Conservation (phyloP, 1,140 invertebrate genomes). For the Gryllus bimaculatus region DNA sequence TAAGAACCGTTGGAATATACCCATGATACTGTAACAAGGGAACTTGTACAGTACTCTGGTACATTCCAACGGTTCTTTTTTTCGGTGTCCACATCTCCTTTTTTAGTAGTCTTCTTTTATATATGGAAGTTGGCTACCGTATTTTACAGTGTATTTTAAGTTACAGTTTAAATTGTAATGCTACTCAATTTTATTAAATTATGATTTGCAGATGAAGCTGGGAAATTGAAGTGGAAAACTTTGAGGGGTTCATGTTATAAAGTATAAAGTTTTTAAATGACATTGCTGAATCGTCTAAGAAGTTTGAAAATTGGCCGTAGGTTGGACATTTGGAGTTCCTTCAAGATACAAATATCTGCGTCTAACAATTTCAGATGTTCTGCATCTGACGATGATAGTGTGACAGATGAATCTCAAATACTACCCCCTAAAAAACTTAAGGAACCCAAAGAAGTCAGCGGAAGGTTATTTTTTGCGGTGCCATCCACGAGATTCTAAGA, state of each 20-base stretch:
- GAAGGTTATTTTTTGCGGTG: too few relatives aligned
- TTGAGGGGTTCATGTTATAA: constrained; percentile 8
- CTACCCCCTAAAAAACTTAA: constrained; percentile 11
- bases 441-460: not conserved
- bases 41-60: too few relatives aligned
- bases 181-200: not conserved
- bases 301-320: constrained; percentile 11
- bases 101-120: too few relatives aligned
- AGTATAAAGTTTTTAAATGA: constrained; percentile 6
- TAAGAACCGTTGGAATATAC: too few relatives aligned
- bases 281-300: not conserved
- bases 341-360: not conserved
- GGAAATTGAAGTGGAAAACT: constrained; percentile 16
- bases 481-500: too few relatives aligned
- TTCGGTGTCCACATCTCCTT: too few relatives aligned
- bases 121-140: too few relatives aligned
- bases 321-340: constrained; percentile 11
- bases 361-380: not conserved
- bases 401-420: not conserved
- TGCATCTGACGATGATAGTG: not conserved
- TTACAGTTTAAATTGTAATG: not conserved
- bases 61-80: too few relatives aligned
- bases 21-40: too few relatives aligned
- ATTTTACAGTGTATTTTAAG: not conserved
- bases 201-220: constrained; percentile 6